A percentile compares a stretch with the other conserved stretches of the same genome.
These are phyloP conservation scores for Pachyramphus minor DNA, from an alignment of 2,113 vertebrate species.

Conservation along the genomic window DNA sequence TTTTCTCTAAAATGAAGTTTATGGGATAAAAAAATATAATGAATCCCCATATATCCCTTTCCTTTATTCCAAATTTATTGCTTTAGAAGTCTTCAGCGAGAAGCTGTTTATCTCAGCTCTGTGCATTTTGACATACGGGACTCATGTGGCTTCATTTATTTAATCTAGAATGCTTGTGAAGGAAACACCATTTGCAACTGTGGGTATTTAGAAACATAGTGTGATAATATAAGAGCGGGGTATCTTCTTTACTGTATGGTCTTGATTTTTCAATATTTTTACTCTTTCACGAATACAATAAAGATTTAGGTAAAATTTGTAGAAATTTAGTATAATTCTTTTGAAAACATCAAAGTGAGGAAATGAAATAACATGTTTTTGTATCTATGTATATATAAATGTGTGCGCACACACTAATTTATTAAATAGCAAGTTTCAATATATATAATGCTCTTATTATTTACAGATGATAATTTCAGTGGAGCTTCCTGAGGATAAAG, in stretches of 20 bases:
- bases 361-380: not conserved
- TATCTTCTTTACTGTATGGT: not conserved
- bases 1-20: conserved; percentile 39
- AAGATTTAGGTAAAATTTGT: not conserved
- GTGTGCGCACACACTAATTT: not conserved
- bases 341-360: not conserved
- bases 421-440: not conserved
- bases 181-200: not conserved
- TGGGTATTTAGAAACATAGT: not conserved
- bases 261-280: not conserved
- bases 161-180: not conserved
- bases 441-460: not conserved
- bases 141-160: conserved; percentile 24
- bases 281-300: not conserved
- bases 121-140: not conserved
- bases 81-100: not conserved
- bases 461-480: not conserved
- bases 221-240: fast-evolving
- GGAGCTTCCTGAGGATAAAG: not conserved
- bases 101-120: conserved; percentile 11
- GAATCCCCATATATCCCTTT: not conserved
- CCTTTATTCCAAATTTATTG: conserved; percentile 2
- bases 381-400: not conserved
- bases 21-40: not conserved
- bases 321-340: not conserved